Evolutionary conservation across 2,113 vertebrate species (phyloP), one percentile per base, ranked within the genome.

Genomic region (Ascaphus truei): DNA sequence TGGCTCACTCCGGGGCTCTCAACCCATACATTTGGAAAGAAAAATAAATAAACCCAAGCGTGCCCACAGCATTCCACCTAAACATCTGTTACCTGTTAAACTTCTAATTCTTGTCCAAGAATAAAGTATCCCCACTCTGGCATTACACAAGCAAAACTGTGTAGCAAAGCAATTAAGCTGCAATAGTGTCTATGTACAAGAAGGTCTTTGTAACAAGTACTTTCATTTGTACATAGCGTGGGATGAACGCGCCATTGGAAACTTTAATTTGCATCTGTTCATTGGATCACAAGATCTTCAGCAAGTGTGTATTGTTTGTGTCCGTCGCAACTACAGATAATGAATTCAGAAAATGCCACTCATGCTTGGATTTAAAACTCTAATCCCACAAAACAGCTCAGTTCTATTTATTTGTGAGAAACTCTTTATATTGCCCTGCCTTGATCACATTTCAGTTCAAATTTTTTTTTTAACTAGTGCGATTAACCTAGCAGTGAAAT

Each of bases 121-220:
- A n/a, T n/a, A n/a, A n/a, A n/a, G n/a, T n/a, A n/a, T n/a, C n/a
- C n/a, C n/a, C n/a, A n/a, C n/a, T n/a, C n/a, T n/a, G n/a, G n/a
- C n/a, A n/a, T n/a, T n/a, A n/a, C n/a, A n/a, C n/a, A n/a, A n/a
- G n/a, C n/a, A n/a, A n/a, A n/a, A n/a, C n/a, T n/a, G n/a, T n/a
- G n/a, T 27, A 18, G 26, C 15, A 30, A 55, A 55, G 15, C 7
- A 55, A 16, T 55, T 31, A 29, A 52, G 20, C 11, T 10, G 29
- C n/a, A n/a, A 52, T 52, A 15, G 25, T 27, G 29, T 27, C 52
- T 25, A 65, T 29, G 45, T 59, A 56, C 43, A 69, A 71, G 61
- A 69, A 71, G 61, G 55, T 50, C 61, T 51, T 71, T 58, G 59
- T 64, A 71, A 64, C 67, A 64, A 64, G 60, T 55, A 50, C 73